Conservation (phyloP, 1,140 invertebrate genomes). For the Bombus difficillimus region DNA sequence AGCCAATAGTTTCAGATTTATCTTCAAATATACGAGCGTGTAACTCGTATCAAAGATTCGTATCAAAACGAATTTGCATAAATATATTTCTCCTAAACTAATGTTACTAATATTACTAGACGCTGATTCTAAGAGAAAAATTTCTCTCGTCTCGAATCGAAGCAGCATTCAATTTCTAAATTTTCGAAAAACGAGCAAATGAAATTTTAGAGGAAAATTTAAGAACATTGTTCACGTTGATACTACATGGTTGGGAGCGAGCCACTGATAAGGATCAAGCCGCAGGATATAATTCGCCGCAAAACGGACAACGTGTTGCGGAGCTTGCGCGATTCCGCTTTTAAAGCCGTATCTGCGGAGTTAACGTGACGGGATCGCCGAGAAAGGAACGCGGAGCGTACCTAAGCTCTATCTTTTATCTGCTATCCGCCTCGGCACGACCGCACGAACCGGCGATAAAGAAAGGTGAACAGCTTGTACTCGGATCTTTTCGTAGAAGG, state of each 20-base stretch:
- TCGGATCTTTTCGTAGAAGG: not conserved
- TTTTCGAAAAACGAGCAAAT: not conserved
- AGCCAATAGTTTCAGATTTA: no score
- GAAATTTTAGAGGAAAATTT: not conserved
- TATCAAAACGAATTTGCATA: no score
- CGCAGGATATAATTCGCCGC: conserved; percentile 36
- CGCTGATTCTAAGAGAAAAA: no score
- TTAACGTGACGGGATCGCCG: conserved; percentile 32
- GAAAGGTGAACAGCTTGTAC: conserved; percentile 1
- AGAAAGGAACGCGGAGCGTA: conserved; percentile 14
- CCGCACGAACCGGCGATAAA: not conserved
- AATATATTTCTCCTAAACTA: no score
- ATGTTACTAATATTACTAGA: no score
- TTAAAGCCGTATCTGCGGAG: conserved; percentile 25
- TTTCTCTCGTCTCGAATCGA: not conserved
- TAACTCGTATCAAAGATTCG: no score
- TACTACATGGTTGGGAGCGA: not conserved
- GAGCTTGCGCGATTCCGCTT: conserved; percentile 16
- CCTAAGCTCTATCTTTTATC: conserved; percentile 24
- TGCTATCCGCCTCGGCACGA: conserved; percentile 6
- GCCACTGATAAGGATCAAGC: conserved; percentile 15
- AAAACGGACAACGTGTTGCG: conserved; percentile 27
- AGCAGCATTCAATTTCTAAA: no score
- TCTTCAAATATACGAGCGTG: no score
- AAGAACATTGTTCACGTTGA: not conserved